Evolutionary conservation across 2,888 invertebrate species (phyloP).

Genomic region (Cactoblastis cactorum): DNA sequence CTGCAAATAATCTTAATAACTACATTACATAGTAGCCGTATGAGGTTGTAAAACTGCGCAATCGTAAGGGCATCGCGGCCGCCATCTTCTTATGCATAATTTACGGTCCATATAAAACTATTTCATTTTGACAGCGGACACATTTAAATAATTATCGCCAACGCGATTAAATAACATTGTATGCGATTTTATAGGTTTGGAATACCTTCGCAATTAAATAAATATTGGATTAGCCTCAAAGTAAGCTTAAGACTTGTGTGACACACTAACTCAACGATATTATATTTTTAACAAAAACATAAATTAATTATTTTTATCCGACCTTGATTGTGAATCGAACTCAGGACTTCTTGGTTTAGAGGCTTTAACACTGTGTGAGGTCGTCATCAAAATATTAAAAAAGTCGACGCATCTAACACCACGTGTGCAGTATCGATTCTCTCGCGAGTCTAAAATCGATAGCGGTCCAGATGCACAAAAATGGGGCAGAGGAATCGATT

Average conservation of each 20-base stretch:
- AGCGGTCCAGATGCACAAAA: conserved; percentile 78
- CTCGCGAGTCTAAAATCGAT: conserved; percentile 58
- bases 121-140: conserved; percentile 52
- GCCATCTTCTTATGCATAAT: conserved; percentile 47
- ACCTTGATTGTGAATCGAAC: too few relatives aligned
- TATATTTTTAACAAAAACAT: too few relatives aligned
- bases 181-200: conserved; percentile 41
- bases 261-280: too few relatives aligned
- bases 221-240: too few relatives aligned
- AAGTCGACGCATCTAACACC: background rate
- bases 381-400: background rate
- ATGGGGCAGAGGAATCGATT: conserved; percentile 77
- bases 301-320: too few relatives aligned
- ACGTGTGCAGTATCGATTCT: conserved; percentile 33
- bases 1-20: background rate
- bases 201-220: conserved; percentile 24
- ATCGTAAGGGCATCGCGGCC: conserved; percentile 20
- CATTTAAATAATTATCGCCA: conserved; percentile 59
- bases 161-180: conserved; percentile 60
- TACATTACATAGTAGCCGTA: conserved; percentile 13
- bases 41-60: conserved; percentile 24
- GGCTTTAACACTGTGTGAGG: too few relatives aligned
- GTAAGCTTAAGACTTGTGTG: too few relatives aligned
- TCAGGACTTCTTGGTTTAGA: too few relatives aligned
- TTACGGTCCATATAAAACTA: conserved; percentile 64